phyloP scores from a whole-genome alignment of 2,797 vertebrate genomes.

The Sebastolobus altivelis region DNA sequence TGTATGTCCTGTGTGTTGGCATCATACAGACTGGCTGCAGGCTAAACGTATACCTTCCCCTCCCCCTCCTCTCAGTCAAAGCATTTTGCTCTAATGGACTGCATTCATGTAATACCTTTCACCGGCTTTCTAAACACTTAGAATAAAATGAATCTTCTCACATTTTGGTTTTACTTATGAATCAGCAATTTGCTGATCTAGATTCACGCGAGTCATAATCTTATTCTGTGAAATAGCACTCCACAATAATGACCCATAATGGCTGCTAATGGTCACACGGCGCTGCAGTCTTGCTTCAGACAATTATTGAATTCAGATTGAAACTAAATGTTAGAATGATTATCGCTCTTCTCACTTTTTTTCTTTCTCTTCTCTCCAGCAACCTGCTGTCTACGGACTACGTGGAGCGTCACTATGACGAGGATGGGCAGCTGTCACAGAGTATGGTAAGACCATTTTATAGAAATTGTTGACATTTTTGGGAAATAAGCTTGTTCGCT shows the following conservation, averaged over 20 bases:
- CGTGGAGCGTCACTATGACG: conserved; percentile 89
- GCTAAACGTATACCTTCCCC: conserved; percentile 8
- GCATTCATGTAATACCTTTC: conserved; percentile 18
- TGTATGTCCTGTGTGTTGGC: conserved; percentile 5
- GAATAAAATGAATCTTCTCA: conserved; percentile 1
- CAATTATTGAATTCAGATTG: background rate
- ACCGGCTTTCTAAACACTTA: conserved; percentile 22
- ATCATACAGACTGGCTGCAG: background rate
- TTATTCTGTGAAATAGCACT: conserved; percentile 11
- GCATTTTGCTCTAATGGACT: conserved; percentile 20
- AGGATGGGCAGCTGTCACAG: conserved; percentile 75
- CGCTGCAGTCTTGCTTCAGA: background rate
- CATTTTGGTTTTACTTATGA: conserved; percentile 18
- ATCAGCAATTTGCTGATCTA: conserved; percentile 14
- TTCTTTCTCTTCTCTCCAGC: conserved; percentile 77
- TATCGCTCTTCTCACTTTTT: background rate
- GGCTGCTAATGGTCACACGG: background rate
- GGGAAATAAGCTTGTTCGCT: background rate
- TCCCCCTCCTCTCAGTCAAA: background rate
- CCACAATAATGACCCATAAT: background rate
- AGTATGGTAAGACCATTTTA: conserved; percentile 73
- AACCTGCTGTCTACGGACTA: conserved; percentile 94
- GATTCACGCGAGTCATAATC: background rate
- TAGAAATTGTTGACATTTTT: background rate
- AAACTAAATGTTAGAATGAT: background rate